phyloP scores from a whole-genome alignment of 1,140 invertebrate species.

The Drosophila fuyamai region DNA sequence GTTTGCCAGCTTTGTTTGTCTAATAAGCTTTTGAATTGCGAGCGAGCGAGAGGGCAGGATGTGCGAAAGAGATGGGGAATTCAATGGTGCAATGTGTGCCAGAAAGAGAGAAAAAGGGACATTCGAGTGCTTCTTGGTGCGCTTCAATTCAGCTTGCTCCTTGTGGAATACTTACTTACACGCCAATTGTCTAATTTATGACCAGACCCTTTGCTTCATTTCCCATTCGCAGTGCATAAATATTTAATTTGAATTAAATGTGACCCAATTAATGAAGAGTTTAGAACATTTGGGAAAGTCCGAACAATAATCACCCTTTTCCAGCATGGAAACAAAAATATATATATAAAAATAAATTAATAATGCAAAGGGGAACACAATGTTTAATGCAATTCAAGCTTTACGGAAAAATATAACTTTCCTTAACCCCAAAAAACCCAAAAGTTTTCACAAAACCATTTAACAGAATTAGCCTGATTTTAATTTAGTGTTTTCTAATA shows the following conservation, averaged over 20 bases:
- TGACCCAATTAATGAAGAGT: conserved; percentile 1
- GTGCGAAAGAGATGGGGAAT: conserved; percentile 15
- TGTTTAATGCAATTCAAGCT: too few species aligned
- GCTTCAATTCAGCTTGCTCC: conserved; percentile 30
- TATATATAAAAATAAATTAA: conserved; percentile 2
- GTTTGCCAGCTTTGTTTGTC: conserved; percentile 53
- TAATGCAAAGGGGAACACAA: neutral
- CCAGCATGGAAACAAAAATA: neutral
- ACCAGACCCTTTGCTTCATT: conserved; percentile 11
- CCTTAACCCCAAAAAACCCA: too few species aligned
- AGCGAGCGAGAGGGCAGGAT: neutral
- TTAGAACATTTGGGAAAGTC: neutral
- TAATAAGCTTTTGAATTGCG: conserved; percentile 44
- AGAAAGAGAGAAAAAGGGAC: conserved; percentile 19
- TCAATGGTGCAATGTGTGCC: conserved; percentile 6
- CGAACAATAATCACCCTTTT: conserved; percentile 10
- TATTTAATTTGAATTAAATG: conserved; percentile 26
- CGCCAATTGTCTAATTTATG: conserved; percentile 54
- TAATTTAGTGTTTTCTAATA: too few species aligned
- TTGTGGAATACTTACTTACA: conserved; percentile 45
- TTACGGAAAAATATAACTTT: too few species aligned
- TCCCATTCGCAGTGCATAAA: conserved; percentile 19
- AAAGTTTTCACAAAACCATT: too few species aligned
- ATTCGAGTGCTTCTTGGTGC: conserved; percentile 45
- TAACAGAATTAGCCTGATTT: too few species aligned